These are phyloP conservation scores for human (Homo sapiens) DNA, from an alignment of 2,113 vertebrate species.

Conservation along the genomic window DNA sequence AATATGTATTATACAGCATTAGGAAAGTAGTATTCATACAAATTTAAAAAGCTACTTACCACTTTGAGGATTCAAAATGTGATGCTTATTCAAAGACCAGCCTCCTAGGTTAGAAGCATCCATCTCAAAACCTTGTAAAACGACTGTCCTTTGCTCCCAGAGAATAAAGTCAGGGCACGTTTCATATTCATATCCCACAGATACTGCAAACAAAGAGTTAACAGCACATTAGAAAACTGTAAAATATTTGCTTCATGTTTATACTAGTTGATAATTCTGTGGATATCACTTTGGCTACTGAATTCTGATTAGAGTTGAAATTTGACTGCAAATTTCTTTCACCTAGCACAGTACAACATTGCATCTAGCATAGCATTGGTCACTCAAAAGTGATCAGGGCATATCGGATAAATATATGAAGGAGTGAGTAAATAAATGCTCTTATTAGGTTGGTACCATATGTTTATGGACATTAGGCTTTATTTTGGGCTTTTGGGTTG, in stretches of 20 bases:
- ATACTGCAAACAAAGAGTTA: slow-evolving; percentile 89
- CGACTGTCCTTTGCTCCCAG: slow-evolving; percentile 95
- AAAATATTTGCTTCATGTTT: slow-evolving; percentile 44
- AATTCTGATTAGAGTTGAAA: slow-evolving; percentile 54
- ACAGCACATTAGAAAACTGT: slow-evolving; percentile 63
- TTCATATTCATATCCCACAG: slow-evolving; percentile 98
- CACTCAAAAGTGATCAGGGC: not conserved
- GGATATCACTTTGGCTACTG: slow-evolving; percentile 21
- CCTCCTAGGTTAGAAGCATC: slow-evolving; percentile 96
- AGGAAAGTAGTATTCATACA: slow-evolving; percentile 23
- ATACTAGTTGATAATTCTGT: not conserved
- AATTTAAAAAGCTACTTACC: slow-evolving; percentile 86
- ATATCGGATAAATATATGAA: not conserved
- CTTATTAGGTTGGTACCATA: not conserved
- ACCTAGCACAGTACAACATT: not conserved
- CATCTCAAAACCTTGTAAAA: slow-evolving; percentile 96
- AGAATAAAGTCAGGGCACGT: slow-evolving; percentile 93
- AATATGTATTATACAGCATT: not conserved
- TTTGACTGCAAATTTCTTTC: slow-evolving; percentile 17
- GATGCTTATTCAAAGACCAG: slow-evolving; percentile 98
- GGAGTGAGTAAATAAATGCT: not conserved
- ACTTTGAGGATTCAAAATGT: slow-evolving; percentile 95
- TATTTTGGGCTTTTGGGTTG: not conserved
- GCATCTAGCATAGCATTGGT: not conserved
- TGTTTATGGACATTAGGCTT: not conserved